A percentile compares a stretch with the other conserved stretches of the same genome.
phyloP scores from a whole-genome alignment of 1,140 invertebrate species.

The Hylaeus anthracinus region DNA sequence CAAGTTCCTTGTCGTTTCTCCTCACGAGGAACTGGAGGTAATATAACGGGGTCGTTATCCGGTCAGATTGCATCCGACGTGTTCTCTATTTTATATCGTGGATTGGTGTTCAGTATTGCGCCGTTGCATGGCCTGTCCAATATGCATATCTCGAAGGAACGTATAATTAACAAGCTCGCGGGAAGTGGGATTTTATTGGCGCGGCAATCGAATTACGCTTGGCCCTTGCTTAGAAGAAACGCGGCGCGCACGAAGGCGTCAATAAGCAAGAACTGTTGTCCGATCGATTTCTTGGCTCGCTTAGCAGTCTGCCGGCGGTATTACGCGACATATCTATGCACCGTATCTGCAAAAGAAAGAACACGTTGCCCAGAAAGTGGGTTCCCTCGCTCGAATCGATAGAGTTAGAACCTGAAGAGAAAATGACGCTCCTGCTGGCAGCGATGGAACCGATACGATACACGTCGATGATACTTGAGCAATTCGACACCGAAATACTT shows the following conservation, averaged over 20 bases:
- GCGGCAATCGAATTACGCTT: conserved; percentile 31
- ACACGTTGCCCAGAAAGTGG: conserved; percentile 23
- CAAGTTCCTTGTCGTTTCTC: neutral
- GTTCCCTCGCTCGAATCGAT: conserved; percentile 25
- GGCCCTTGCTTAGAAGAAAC: neutral
- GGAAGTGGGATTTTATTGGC: conserved; percentile 35
- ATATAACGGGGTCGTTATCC: conserved; percentile 9
- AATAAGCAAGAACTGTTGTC: conserved; percentile 35
- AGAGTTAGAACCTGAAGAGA: neutral
- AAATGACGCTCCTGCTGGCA: neutral
- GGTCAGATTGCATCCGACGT: conserved; percentile 18
- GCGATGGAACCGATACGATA: no score
- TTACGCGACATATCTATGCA: conserved; percentile 49
- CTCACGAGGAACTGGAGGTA: neutral
- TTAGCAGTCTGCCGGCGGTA: conserved; percentile 17
- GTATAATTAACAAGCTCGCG: conserved; percentile 31
- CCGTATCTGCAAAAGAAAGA: conserved; percentile 39
- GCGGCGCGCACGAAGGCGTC: neutral
- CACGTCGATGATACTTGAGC: no score
- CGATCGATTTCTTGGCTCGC: conserved; percentile 45
- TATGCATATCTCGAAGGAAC: conserved; percentile 20
- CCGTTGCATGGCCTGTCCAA: conserved; percentile 19
- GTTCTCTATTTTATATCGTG: conserved; percentile 13
- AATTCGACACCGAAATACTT: no score
- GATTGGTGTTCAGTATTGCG: conserved; percentile 34